Conservation (phyloP, 2,113 vertebrate species). For the Dasyurus viverrinus region DNA sequence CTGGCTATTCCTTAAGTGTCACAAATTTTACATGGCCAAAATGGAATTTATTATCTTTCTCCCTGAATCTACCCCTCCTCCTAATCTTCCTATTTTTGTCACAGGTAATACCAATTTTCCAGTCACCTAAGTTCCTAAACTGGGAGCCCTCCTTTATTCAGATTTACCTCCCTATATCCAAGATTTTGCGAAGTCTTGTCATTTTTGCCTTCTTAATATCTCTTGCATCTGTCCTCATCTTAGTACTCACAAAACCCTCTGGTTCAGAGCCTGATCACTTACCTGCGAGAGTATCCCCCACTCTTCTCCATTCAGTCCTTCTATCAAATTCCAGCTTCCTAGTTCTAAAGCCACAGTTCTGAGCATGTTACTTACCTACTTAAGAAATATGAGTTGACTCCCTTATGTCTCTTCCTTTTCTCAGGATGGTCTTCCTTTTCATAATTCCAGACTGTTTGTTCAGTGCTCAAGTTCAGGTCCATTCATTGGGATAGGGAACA, state of each 20-base stretch:
- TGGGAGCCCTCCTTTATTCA: not conserved
- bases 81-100: not conserved
- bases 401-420: not conserved
- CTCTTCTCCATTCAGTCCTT: not conserved
- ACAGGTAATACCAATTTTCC: not conserved
- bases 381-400: not conserved
- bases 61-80: not conserved
- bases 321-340: not conserved
- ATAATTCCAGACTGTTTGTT: not conserved
- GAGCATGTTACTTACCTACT: not conserved
- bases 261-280: not conserved
- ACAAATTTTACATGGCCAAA: not conserved
- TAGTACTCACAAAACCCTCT: not conserved
- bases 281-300: not conserved
- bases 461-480: not conserved
- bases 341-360: not conserved
- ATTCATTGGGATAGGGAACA: not conserved
- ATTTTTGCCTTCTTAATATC: not conserved
- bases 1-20: not conserved
- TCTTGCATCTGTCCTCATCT: not conserved
- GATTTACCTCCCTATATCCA: not conserved
- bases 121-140: not conserved
- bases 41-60: not conserved
- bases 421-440: not conserved
- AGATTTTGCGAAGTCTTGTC: not conserved